Base-by-base conservation (phyloP, 2,113 vertebrate genomes). In the Rhodinocichla rosea region DNA sequence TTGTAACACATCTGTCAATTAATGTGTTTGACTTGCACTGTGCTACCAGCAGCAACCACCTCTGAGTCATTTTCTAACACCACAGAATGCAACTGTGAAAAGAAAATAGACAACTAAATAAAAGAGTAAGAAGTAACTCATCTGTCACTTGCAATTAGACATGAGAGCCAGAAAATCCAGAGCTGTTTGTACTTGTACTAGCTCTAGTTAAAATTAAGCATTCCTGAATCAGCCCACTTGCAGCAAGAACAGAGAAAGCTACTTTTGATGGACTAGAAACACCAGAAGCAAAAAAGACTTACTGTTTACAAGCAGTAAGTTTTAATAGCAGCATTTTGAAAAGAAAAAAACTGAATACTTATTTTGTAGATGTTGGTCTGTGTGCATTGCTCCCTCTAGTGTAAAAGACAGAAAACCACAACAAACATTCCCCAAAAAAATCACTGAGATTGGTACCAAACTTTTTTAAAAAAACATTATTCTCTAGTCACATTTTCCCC, bases 371-470 rank as follows among this genome's bases (percentile, higher is more conserved):
- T n/a, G 39, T 28, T 44, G 22, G n/a, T 47, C 78, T 86, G 52
- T 83, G 90, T 68, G 37, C 35, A 77, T 50, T 89, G 92, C 96
- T 93, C 96, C 95, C 94, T 92, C 95, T 96, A 95, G 93, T 42
- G 96, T 69, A 62, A 86, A 69, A 89, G 76, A 75, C 7, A 71
- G 28, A 87, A 83, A 90, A 93, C n/a, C 47, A 83, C 91, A 79
- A 81, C 16, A 77, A 59, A 76, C 32, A 19, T 56, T 47, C 9
- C 24, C 9, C 50, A 13, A 70, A 70, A 68, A 63, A 30, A 22
- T 22, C 40, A 63, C 28, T 33, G 22, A 52, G 7, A 50, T 73
- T 10, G 5, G n/a, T 60, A 86, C 83, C 7, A 70, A 67, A 69
- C 8, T 65, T 55, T 24, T 62, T 13, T 1, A 0, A 13, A 26